Conservation (phyloP, 2,113 vertebrate genomes). For the Sorex fumeus region DNA sequence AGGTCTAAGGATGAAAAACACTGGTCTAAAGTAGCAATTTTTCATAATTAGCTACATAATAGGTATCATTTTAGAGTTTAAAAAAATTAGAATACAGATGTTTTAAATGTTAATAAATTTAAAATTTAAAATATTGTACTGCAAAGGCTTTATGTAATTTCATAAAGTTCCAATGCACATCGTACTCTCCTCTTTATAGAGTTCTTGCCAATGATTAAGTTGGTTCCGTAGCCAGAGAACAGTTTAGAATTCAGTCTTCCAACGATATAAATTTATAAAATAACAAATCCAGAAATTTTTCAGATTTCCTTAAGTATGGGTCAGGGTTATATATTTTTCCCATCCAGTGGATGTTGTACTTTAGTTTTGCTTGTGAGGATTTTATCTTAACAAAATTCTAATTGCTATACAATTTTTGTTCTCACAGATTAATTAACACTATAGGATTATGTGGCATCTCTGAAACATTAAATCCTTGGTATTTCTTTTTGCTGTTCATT, state of each 20-base stretch:
- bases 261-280: not conserved
- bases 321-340: not conserved
- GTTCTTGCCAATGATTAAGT: not conserved
- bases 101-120: slow-evolving; percentile 50
- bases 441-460: not conserved
- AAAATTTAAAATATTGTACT: slow-evolving; percentile 24
- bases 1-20: too few species aligned
- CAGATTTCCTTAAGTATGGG: not conserved
- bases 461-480: not conserved
- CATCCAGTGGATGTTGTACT: slow-evolving; percentile 27
- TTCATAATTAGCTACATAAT: not conserved
- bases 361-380: not conserved
- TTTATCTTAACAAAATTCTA: slow-evolving; percentile 23
- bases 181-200: not conserved
- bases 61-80: slow-evolving; percentile 24
- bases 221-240: slow-evolving; percentile 25
- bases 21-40: not conserved
- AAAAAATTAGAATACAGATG: not conserved
- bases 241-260: slow-evolving; percentile 1
- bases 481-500: slow-evolving; percentile 25
- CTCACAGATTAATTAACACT: too few species aligned
- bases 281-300: not conserved
- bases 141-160: not conserved
- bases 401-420: not conserved
- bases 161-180: not conserved